Evolutionary conservation across 2,113 vertebrate species (phyloP).

Genomic region (Oriolus oriolus): DNA sequence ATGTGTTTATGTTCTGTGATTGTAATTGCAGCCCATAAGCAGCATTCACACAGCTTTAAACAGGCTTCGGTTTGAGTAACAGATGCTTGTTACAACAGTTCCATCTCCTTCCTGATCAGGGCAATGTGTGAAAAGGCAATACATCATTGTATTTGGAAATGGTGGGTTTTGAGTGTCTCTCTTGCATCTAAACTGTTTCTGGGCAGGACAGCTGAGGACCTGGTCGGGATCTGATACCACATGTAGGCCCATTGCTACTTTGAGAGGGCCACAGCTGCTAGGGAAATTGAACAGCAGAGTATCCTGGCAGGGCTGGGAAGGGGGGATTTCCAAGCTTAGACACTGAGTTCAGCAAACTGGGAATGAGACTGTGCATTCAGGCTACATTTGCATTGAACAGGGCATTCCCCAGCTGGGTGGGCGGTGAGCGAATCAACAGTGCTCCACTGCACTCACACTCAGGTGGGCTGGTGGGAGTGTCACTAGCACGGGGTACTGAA

Average conservation of each 20-base stretch:
- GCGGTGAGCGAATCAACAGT: not conserved
- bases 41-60: not conserved
- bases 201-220: not conserved
- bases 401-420: not conserved
- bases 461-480: not conserved
- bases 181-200: not conserved
- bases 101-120: not conserved
- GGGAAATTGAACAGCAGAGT: not conserved
- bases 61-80: not conserved
- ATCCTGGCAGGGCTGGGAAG: not conserved
- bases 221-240: not conserved
- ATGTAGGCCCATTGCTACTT: not conserved
- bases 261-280: not conserved
- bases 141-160: not conserved
- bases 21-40: not conserved
- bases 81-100: not conserved
- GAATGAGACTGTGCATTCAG: accelerated
- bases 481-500: not conserved
- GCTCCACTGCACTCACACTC: not conserved
- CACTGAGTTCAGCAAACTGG: not conserved
- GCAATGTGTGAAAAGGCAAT: not conserved
- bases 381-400: not conserved
- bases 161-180: not conserved
- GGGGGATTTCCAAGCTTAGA: not conserved
- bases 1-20: not conserved